Evolutionary conservation across 2,797 vertebrate genomes (phyloP), one percentile per base, ranked within the genome.

Genomic region (Tiaroga cobitis): DNA sequence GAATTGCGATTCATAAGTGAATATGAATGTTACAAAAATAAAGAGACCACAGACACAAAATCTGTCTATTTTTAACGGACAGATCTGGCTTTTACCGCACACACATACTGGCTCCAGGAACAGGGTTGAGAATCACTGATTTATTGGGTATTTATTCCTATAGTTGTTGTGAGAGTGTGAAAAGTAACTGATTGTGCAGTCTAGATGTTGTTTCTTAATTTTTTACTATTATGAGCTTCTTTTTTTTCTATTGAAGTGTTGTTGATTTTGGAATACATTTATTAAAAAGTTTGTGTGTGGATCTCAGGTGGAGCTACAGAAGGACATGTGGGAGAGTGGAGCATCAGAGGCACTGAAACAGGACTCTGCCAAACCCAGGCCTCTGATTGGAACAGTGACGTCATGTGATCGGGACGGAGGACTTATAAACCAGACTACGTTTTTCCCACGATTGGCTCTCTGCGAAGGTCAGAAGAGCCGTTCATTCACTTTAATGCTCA

Each of bases 301-400:
- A 68, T 34, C 90, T 67, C 81, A 99, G 98, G 96, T 99, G 56
- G 96, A 97, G 65, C 92, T 90, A 13, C 82, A 91, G 83, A 91
- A 89, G 72, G 92, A 94, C 68, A 87, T 86, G 4, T 97, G 97
- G 97, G 96, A 95, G 69, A 92, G 91, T 0, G 93, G 86, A n/a
- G 91, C 37, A 68, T 90, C 24, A 67, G 61, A 43, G 34, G 83
- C 86, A 11, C 13, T 83, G 1, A 92, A 93, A 59, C 80, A 80
- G 13, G 94, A 95, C 29, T 32, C 39, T 5, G 85, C 89, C 85
- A 90, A 93, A 56, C 93, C 93, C 82, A 95, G 92, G 21, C 93
- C 94, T 61, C 92, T 99, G 88, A 96, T 98, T 68, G 98, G 98
- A 88, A 97, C 74, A 3, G 91, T 99, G 90, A 98, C 98, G 0